A percentile compares a stretch with the other conserved stretches of the same genome.
These are phyloP conservation scores for Eupithecia subfuscata DNA, from an alignment of 2,888 invertebrate species.

Conservation along the genomic window DNA sequence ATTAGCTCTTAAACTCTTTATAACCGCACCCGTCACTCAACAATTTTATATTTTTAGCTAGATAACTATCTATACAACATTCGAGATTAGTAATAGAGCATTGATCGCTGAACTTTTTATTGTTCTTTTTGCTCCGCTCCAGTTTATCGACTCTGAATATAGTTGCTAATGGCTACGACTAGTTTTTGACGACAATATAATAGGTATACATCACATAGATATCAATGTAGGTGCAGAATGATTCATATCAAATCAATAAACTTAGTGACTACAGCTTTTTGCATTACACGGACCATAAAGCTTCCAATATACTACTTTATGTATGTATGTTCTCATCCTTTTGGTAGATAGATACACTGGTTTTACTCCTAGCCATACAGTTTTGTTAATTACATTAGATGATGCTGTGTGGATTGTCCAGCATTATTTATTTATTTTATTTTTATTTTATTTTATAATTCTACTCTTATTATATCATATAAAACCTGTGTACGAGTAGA, in stretches of 20 bases:
- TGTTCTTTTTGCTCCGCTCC: slow-evolving; percentile 54
- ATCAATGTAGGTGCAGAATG: background rate
- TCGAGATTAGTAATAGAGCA: slow-evolving; percentile 46
- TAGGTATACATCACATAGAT: background rate
- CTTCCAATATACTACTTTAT: background rate
- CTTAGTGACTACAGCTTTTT: background rate
- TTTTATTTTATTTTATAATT: too few species aligned
- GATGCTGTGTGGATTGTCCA: too few species aligned
- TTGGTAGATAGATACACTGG: background rate
- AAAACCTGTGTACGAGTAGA: too few species aligned
- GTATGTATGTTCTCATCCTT: background rate
- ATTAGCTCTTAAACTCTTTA: slow-evolving; percentile 1
- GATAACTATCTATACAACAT: slow-evolving; percentile 19
- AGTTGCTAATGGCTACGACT: slow-evolving; percentile 1
- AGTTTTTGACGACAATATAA: slow-evolving; percentile 1
- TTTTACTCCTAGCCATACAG: background rate
- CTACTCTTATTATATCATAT: background rate
- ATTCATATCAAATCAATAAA: background rate
- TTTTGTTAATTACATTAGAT: background rate
- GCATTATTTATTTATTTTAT: too few species aligned
- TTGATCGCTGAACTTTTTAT: slow-evolving; percentile 52
- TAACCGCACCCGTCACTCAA: background rate
- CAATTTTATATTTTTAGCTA: slow-evolving; percentile 4
- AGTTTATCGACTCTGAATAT: slow-evolving; percentile 54
- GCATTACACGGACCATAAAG: background rate